Base-by-base conservation (phyloP, 2,888 invertebrate species). In the Acheta domesticus region DNA sequence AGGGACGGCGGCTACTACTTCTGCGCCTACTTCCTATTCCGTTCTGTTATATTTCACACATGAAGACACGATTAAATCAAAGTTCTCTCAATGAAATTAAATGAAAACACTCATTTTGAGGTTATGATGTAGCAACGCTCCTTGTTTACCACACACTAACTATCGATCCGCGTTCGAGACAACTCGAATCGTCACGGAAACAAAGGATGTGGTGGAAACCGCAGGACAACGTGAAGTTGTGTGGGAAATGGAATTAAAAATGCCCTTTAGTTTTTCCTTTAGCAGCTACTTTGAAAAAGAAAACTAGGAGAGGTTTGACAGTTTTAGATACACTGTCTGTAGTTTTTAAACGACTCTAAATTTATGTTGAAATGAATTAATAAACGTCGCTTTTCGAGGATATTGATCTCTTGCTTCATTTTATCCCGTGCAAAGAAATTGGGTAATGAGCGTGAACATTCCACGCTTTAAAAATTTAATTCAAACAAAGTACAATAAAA, bases 111-210 rank as follows among this genome's bases (percentile, higher is more conserved):
- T n/a, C 16, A 62, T 62, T 62, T 62, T 62, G 62, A 62, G 62
- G 62, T 62, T 62, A 62, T 62, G 62, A 62, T 62, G 62, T n/a
- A 62, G 62, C 11, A 62, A 62, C 62, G 62, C 62, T 62, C 16
- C 62, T 62, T 62, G 62, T 62, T 62, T 62, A 62, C 62, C n/a
- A 62, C 62, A n/a, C 62, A 19, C 62, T n/a, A 62, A 62, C 62
- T 62, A 62, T 62, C 62, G 62, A 62, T 62, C 62, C 14, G n/a
- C 12, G 62, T 62, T 62, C 62, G 62, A 62, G 62, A 62, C 62
- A 62, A 62, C 62, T 62, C 62, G 62, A 62, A 62, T 62, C 62
- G 62, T 62, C n/a, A 62, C 16, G 62, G n/a, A 62, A 62, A 62
- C 62, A 62, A 62, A 62, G 62, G 62, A 62, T 62, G 62, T 19